Conservation (phyloP, 2,888 invertebrate genomes). For the Vesta saturnalis region DNA sequence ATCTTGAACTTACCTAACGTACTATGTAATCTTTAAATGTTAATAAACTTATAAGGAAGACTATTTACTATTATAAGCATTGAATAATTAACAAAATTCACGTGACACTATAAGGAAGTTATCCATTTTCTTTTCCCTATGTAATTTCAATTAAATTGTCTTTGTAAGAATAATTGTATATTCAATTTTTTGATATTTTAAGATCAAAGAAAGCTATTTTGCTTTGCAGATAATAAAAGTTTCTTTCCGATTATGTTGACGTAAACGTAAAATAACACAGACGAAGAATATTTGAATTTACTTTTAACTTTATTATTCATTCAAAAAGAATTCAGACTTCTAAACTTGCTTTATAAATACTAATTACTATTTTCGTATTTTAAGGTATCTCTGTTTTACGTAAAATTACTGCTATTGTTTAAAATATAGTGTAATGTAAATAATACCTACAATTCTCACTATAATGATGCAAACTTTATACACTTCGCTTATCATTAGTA, state of each 20-base stretch:
- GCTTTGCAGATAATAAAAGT: neutral
- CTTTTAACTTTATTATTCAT: neutral
- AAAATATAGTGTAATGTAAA: too few relatives aligned
- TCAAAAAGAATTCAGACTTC: neutral
- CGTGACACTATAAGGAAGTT: too few relatives aligned
- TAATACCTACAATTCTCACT: too few relatives aligned
- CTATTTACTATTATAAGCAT: too few relatives aligned
- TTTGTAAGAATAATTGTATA: neutral
- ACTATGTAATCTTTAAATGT: too few relatives aligned
- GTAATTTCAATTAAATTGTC: neutral
- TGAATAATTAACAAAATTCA: too few relatives aligned
- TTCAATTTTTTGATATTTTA: neutral
- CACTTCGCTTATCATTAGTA: too few relatives aligned
- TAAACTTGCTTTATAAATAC: neutral
- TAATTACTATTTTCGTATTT: neutral
- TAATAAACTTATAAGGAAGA: too few relatives aligned
- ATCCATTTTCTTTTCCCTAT: too few relatives aligned
- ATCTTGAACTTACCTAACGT: too few relatives aligned
- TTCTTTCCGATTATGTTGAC: neutral
- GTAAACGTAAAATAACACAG: neutral
- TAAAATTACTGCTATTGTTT: neutral
- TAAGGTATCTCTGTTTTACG: neutral
- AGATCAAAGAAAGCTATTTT: neutral
- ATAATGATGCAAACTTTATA: too few relatives aligned
- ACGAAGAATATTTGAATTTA: neutral